Conservation (phyloP, 2,888 invertebrate species). For the Esperia sulphurella region DNA sequence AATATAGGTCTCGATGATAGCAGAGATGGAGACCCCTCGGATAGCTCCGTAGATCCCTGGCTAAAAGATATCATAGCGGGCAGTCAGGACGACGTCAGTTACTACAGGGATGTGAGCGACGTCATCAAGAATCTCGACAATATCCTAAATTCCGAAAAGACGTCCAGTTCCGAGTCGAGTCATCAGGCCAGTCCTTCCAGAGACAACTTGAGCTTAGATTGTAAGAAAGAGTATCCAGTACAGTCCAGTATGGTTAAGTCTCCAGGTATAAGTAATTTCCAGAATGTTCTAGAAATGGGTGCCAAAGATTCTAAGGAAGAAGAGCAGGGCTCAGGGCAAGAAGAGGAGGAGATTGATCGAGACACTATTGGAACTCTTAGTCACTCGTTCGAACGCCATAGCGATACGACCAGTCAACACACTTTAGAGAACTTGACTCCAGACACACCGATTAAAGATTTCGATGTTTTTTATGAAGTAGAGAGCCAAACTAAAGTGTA, state of each 20-base stretch:
- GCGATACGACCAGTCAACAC: conserved; percentile 62
- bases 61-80: conserved; percentile 78
- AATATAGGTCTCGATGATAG: conserved; percentile 53
- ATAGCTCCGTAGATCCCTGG: conserved; percentile 79
- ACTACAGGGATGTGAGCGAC: conserved; percentile 80
- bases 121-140: conserved; percentile 82
- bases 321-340: conserved; percentile 38
- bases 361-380: conserved; percentile 67
- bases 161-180: conserved; percentile 79
- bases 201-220: conserved; percentile 68
- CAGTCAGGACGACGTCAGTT: conserved; percentile 80
- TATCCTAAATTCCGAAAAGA: conserved; percentile 80
- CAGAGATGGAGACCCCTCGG: conserved; percentile 57
- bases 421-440: conserved; percentile 68
- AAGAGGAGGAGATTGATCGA: conserved; percentile 57
- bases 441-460: conserved; percentile 62
- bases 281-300: conserved; percentile 56
- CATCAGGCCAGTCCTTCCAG: conserved; percentile 76
- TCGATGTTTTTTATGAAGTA: conserved; percentile 23
- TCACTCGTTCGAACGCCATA: conserved; percentile 69
- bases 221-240: conserved; percentile 64
- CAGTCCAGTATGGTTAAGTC: conserved; percentile 69
- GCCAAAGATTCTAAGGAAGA: conserved; percentile 37
- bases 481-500: conserved; percentile 15
- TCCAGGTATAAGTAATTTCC: conserved; percentile 69